Conservation (phyloP, 2,113 vertebrate species). For the Lipophrys pholis region DNA sequence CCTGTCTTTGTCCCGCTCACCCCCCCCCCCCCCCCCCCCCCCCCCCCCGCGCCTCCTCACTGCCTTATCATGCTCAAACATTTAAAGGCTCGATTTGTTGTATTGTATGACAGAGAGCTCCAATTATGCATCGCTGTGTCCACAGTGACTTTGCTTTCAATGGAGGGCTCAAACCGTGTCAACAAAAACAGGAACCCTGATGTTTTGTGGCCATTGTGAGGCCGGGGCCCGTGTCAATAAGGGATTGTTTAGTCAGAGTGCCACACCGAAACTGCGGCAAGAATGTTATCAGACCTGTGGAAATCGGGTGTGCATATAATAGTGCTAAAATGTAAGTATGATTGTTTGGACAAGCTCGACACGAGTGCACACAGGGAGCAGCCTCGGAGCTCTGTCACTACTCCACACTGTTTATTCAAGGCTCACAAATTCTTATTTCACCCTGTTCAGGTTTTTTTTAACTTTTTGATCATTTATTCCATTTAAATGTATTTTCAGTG, state of each 20-base stretch:
- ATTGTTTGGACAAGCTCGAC: constrained; percentile 86
- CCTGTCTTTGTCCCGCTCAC: constrained; percentile 57
- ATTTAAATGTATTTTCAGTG: constrained; percentile 36
- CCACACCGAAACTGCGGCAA: constrained; percentile 87
- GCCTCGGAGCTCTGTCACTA: constrained; percentile 48
- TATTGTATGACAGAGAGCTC: constrained; percentile 86
- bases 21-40: not conserved
- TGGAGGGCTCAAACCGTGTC: constrained; percentile 84
- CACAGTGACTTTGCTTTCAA: constrained; percentile 85
- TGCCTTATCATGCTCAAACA: constrained; percentile 91
- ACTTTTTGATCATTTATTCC: constrained; percentile 19
- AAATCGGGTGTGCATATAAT: constrained; percentile 85
- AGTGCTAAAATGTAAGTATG: constrained; percentile 87
- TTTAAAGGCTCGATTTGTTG: constrained; percentile 87
- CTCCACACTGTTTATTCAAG: constrained; percentile 9
- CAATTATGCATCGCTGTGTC: constrained; percentile 88
- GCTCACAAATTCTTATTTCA: constrained; percentile 5
- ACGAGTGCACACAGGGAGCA: constrained; percentile 63
- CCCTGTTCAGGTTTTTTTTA: constrained; percentile 27
- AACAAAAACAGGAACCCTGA: constrained; percentile 89
- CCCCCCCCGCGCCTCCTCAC: constrained; percentile 78
- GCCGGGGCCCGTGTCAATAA: constrained; percentile 88
- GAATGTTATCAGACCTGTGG: constrained; percentile 92
- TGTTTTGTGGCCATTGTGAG: constrained; percentile 87
- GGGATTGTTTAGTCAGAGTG: constrained; percentile 88